Conservation (phyloP, 2,113 vertebrate genomes). For the Ovis canadensis region DNA sequence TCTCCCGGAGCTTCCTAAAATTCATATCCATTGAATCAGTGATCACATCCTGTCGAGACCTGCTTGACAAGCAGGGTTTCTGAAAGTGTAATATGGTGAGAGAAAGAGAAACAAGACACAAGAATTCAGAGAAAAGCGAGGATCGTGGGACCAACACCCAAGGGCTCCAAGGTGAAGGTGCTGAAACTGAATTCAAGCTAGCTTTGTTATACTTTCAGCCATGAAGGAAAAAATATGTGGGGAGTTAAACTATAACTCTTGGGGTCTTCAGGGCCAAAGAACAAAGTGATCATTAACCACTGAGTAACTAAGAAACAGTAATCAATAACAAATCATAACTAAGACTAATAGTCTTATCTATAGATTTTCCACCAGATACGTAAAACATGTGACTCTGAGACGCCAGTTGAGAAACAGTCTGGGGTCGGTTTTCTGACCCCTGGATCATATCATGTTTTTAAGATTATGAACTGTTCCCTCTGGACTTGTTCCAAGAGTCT, state of each 20-base stretch:
- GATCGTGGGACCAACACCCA: background rate
- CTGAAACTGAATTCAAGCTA: background rate
- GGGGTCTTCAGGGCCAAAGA: background rate
- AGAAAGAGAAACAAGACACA: background rate
- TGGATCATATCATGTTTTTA: background rate
- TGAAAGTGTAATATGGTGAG: fast-evolving
- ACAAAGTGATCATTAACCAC: background rate
- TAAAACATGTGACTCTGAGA: background rate
- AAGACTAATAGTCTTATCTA: background rate
- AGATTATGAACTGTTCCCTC: background rate
- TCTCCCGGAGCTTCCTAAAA: background rate
- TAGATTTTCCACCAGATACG: background rate
- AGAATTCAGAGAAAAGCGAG: background rate
- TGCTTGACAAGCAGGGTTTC: background rate
- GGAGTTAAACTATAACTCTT: background rate
- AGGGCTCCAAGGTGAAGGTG: background rate
- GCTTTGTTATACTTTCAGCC: background rate
- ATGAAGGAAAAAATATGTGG: fast-evolving
- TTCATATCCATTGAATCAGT: background rate
- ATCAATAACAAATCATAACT: background rate
- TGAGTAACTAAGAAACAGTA: background rate
- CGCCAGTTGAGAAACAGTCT: background rate
- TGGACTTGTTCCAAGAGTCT: background rate
- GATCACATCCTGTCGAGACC: background rate
- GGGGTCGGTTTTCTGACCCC: background rate